phyloP scores from a whole-genome alignment of 2,113 vertebrate genomes.

The Glareola pratincola region DNA sequence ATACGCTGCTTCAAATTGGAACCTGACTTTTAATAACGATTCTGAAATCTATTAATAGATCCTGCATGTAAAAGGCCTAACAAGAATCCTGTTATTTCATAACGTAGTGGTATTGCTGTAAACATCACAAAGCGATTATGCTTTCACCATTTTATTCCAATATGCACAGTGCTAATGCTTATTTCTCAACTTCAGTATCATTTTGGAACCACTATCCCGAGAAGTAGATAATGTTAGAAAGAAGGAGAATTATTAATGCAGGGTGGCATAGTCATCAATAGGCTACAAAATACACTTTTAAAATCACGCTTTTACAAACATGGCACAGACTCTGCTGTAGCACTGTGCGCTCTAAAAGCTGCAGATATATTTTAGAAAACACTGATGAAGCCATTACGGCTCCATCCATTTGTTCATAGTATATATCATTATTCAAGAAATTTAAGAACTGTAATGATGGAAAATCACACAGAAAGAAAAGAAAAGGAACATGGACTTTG shows the following conservation, averaged over 20 bases:
- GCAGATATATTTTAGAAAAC: slow-evolving; percentile 74
- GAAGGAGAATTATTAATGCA: slow-evolving; percentile 62
- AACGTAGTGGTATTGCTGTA: slow-evolving; percentile 12
- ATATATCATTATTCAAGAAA: slow-evolving; percentile 84
- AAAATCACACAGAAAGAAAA: slow-evolving; percentile 82
- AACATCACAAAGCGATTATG: background rate
- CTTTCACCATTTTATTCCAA: slow-evolving; percentile 1
- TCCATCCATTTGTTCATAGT: slow-evolving; percentile 79
- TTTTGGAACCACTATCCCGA: slow-evolving; percentile 20
- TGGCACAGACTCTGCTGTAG: slow-evolving; percentile 34
- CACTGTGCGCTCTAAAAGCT: slow-evolving; percentile 50
- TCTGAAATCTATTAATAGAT: background rate
- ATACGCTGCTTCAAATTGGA: background rate
- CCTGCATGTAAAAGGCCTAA: background rate
- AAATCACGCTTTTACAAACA: slow-evolving; percentile 67
- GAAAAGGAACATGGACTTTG: slow-evolving; percentile 79
- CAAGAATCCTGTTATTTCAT: background rate
- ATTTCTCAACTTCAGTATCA: background rate
- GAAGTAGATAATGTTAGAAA: slow-evolving; percentile 34
- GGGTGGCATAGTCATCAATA: background rate
- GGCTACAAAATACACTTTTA: slow-evolving; percentile 56
- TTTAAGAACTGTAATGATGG: slow-evolving; percentile 82
- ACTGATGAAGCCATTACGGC: slow-evolving; percentile 77
- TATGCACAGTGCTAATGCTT: background rate
- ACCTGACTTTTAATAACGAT: background rate